These are phyloP conservation scores for Prunella fulvescens DNA, from an alignment of 2,113 vertebrate species.

Conservation along the genomic window DNA sequence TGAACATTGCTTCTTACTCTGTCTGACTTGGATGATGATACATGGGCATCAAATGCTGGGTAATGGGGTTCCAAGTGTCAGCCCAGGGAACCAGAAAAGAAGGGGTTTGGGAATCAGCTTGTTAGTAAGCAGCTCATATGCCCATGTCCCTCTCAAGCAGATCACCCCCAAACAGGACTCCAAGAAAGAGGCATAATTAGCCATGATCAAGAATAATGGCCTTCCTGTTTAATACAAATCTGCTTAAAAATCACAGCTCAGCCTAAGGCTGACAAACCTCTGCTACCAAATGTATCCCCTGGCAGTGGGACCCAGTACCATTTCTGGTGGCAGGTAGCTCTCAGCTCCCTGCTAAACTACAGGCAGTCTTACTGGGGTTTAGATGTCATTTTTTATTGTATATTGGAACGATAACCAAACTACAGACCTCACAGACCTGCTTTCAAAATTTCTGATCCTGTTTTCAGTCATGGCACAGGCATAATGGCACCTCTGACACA, in stretches of 20 bases:
- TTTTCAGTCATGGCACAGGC: neutral
- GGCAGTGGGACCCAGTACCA: neutral
- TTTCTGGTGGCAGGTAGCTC: neutral
- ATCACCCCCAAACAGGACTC: neutral
- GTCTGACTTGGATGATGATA: accelerated
- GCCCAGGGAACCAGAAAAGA: neutral
- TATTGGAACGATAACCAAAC: neutral
- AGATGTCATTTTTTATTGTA: accelerated
- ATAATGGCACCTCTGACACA: neutral
- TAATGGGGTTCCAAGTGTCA: neutral
- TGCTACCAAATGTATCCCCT: neutral
- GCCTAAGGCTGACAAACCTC: neutral
- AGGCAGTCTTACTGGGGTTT: neutral
- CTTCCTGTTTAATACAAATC: neutral
- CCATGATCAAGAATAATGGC: accelerated
- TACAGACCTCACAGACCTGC: neutral
- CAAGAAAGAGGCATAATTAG: neutral
- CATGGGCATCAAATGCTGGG: accelerated
- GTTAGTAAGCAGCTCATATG: neutral
- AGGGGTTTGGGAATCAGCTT: neutral
- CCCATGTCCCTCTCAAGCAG: neutral
- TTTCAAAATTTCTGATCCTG: neutral
- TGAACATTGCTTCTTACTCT: neutral
- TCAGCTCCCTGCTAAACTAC: neutral
- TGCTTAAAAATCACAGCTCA: neutral